A percentile compares a stretch with the other conserved stretches of the same genome.
These are phyloP conservation scores for Zaprionus ghesquierei DNA, from an alignment of 1,140 invertebrate species.

Conservation along the genomic window DNA sequence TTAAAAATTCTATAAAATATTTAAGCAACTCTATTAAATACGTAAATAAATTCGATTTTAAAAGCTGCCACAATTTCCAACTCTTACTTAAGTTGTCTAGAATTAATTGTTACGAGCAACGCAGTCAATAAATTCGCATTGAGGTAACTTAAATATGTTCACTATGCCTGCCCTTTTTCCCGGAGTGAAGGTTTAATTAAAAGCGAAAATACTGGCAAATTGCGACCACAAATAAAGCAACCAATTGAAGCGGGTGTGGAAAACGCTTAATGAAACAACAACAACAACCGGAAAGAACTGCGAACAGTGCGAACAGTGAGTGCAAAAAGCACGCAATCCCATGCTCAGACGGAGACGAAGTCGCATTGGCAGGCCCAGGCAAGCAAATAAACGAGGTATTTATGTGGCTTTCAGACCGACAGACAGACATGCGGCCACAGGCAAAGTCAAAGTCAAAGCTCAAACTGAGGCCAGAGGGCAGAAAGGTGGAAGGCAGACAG, in stretches of 20 bases:
- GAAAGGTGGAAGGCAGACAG: neutral
- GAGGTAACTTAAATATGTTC: constrained; percentile 5
- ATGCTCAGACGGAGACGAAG: neutral
- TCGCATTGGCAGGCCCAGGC: constrained; percentile 1
- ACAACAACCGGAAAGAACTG: constrained; percentile 40
- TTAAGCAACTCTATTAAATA: neutral
- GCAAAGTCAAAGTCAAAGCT: constrained; percentile 1
- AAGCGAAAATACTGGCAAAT: constrained; percentile 57
- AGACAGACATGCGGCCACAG: neutral
- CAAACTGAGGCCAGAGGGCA: constrained; percentile 1
- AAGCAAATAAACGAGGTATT: constrained; percentile 77
- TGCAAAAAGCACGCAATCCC: constrained; percentile 41
- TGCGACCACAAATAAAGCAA: constrained; percentile 75
- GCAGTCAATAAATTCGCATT: constrained; percentile 9
- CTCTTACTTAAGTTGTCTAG: neutral
- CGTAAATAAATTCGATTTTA: neutral
- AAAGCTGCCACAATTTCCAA: neutral
- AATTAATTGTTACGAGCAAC: constrained; percentile 10
- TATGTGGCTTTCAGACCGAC: constrained; percentile 50
- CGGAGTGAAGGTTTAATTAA: constrained; percentile 62
- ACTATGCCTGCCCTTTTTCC: constrained; percentile 13
- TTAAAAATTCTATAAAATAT: neutral
- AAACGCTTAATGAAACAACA: constrained; percentile 66
- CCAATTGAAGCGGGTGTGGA: constrained; percentile 68
- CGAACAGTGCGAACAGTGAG: constrained; percentile 6